Evolutionary conservation across 2,113 vertebrate species (phyloP).

Genomic region (Perca schrenkii): DNA sequence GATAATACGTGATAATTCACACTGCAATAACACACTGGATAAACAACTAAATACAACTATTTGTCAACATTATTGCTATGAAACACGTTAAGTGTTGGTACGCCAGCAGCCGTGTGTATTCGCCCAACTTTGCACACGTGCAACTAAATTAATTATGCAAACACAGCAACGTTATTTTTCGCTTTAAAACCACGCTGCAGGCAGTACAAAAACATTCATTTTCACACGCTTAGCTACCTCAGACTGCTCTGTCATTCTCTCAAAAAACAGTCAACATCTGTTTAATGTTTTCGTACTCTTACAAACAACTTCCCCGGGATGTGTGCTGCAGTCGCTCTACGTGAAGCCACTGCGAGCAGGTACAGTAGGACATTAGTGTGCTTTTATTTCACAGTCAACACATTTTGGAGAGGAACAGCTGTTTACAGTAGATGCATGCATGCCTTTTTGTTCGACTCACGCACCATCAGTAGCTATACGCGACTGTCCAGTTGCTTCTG

Average conservation of each 20-base stretch:
- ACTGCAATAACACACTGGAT: conserved; percentile 3
- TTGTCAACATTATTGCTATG: not conserved
- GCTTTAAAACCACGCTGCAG: conserved; percentile 7
- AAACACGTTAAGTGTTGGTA: not conserved
- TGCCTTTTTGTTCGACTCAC: conserved; percentile 76
- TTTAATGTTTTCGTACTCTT: conserved; percentile 23
- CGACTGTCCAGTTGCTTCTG: conserved; percentile 69
- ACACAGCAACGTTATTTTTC: not conserved
- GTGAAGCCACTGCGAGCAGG: conserved; percentile 22
- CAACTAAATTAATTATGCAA: conserved; percentile 37
- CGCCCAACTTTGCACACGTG: conserved; percentile 38
- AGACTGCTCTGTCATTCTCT: not conserved
- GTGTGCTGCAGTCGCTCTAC: conserved; percentile 27
- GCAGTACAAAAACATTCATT: not conserved
- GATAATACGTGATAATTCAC: not conserved
- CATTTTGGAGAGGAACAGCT: conserved; percentile 17
- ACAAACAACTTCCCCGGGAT: conserved; percentile 1
- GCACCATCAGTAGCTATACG: conserved; percentile 70
- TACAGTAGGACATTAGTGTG: conserved; percentile 19
- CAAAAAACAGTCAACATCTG: conserved; percentile 14
- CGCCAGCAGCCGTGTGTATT: not conserved
- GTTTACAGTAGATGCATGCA: conserved; percentile 60
- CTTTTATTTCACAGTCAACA: conserved; percentile 46
- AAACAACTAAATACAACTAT: not conserved
- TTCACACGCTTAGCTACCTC: not conserved